A percentile compares a stretch with the other conserved stretches of the same genome.
These are phyloP conservation scores for Heterodera schachtii DNA, from an alignment of 1,140 invertebrate genomes.

Conservation along the genomic window DNA sequence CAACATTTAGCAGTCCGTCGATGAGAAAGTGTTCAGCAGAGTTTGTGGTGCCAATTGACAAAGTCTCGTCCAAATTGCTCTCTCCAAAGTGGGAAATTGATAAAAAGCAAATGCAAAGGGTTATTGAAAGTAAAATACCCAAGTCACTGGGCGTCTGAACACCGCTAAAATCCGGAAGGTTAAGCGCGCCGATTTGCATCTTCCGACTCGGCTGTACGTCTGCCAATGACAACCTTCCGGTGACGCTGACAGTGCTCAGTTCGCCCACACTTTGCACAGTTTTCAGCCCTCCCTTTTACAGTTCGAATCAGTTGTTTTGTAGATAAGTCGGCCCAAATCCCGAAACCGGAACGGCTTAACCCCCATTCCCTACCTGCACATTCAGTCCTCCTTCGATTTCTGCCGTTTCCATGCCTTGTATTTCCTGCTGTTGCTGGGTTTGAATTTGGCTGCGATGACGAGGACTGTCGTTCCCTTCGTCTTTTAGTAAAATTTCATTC, in stretches of 20 bases:
- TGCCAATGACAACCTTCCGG: not conserved
- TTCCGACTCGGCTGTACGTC: not conserved
- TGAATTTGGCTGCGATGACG: too few species aligned
- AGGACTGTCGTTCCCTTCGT: not conserved
- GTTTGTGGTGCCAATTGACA: conserved; percentile 10
- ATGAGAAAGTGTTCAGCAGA: conserved; percentile 18
- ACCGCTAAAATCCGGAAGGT: not conserved
- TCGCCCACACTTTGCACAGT: conserved; percentile 2
- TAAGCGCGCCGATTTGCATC: not conserved
- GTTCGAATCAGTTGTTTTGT: not conserved
- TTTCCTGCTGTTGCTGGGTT: not conserved
- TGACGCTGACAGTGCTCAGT: conserved; percentile 1
- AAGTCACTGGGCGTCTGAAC: conserved; percentile 8
- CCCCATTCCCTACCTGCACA: not conserved
- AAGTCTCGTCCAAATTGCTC: conserved; percentile 25
- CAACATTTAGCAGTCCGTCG: conserved; percentile 9
- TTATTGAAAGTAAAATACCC: not conserved
- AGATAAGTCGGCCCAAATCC: too few species aligned
- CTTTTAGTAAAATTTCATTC: not conserved
- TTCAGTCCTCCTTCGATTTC: not conserved
- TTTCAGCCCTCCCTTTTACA: not conserved
- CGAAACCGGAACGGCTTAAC: not conserved
- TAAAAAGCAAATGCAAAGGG: not conserved
- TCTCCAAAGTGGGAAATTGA: conserved; percentile 9
- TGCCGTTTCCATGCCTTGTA: not conserved